A percentile compares a stretch with the other conserved stretches of the same genome.
These are phyloP conservation scores for Aphelenchoides fujianensis DNA, from an alignment of 1,140 invertebrate genomes.

Conservation along the genomic window DNA sequence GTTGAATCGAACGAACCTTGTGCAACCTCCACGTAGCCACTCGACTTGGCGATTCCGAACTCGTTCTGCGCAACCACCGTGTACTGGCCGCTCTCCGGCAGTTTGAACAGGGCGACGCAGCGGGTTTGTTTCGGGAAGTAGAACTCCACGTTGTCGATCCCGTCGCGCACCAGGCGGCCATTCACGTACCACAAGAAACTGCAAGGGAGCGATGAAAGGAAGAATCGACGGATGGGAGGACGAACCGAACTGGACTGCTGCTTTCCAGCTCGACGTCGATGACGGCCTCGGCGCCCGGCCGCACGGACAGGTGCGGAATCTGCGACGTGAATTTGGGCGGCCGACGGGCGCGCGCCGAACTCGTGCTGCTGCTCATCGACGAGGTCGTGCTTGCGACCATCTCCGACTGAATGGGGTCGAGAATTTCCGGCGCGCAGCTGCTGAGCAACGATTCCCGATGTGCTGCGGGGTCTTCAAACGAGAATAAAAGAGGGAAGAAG, in stretches of 20 bases:
- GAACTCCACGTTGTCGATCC: slow-evolving; percentile 37
- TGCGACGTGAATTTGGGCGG: slow-evolving; percentile 33
- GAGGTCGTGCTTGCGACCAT: slow-evolving; percentile 13
- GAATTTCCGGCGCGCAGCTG: slow-evolving; percentile 29
- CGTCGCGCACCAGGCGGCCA: slow-evolving; percentile 38
- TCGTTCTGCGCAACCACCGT: slow-evolving; percentile 60
- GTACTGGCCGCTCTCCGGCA: slow-evolving; percentile 50
- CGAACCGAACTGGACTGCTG: slow-evolving; percentile 34
- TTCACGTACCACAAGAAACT: slow-evolving; percentile 59
- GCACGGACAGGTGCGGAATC: slow-evolving; percentile 52
- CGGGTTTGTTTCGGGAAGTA: slow-evolving; percentile 52
- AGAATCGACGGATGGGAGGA: too few relatives aligned
- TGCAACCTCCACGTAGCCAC: slow-evolving; percentile 53
- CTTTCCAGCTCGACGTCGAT: slow-evolving; percentile 59
- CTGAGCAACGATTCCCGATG: slow-evolving; percentile 21
- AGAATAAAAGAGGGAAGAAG: too few relatives aligned
- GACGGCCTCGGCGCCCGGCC: slow-evolving; percentile 42
- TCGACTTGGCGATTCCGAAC: slow-evolving; percentile 52
- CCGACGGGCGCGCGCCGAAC: neutral
- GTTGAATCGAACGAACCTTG: slow-evolving; percentile 47
- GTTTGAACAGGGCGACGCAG: slow-evolving; percentile 55
- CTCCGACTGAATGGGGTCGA: slow-evolving; percentile 20
- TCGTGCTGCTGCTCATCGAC: slow-evolving; percentile 23
- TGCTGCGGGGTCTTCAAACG: slow-evolving; percentile 17
- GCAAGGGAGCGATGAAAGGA: too few relatives aligned